Evolutionary conservation across 2,797 vertebrate genomes (phyloP).

Genomic region (Acomys russatus): DNA sequence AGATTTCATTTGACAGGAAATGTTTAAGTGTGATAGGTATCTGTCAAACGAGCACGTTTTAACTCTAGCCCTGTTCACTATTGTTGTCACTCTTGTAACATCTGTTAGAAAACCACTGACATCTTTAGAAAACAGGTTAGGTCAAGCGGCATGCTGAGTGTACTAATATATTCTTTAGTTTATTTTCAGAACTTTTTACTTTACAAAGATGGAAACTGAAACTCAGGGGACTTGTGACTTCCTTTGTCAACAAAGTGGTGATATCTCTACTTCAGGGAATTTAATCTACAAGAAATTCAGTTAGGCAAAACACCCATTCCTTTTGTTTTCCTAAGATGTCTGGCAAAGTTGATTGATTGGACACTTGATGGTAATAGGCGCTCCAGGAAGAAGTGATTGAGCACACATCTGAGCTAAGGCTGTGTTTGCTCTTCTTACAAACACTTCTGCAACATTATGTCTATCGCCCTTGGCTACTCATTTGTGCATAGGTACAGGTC

Average conservation of each 20-base stretch:
- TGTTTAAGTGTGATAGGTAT: neutral
- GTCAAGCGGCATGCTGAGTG: neutral
- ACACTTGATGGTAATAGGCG: neutral
- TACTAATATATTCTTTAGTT: neutral
- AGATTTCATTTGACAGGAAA: conserved; percentile 15
- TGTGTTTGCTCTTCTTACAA: conserved; percentile 16
- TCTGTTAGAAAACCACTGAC: neutral
- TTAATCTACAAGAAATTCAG: neutral
- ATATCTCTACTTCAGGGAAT: neutral
- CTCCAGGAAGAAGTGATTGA: conserved; percentile 15
- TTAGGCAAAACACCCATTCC: neutral
- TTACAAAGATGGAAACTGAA: neutral
- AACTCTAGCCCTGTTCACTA: neutral
- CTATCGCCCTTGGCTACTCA: neutral
- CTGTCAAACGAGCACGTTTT: conserved; percentile 5
- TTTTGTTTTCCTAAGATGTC: conserved; percentile 28
- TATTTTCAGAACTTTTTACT: neutral
- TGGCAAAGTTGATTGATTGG: neutral
- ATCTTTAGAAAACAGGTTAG: neutral
- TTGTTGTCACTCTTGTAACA: neutral
- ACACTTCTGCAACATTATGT: neutral
- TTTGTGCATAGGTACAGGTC: neutral
- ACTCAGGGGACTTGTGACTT: neutral
- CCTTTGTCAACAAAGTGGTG: neutral
- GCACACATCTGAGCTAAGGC: neutral